Conservation (phyloP, 2,113 vertebrate genomes). For the Heteronetta atricapilla region DNA sequence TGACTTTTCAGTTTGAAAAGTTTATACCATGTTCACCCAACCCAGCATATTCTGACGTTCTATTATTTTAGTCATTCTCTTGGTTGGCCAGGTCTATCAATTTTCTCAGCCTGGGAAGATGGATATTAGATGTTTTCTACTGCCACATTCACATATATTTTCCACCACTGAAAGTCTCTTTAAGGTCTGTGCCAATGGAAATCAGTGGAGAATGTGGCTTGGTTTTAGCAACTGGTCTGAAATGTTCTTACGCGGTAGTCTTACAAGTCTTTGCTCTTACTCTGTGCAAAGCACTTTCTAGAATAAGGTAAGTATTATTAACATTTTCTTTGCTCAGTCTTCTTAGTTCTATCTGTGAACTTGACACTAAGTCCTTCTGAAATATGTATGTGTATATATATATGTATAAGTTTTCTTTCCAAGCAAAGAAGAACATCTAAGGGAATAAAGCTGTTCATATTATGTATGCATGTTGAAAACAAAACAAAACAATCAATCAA, state of each 20-base stretch:
- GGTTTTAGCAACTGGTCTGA: not conserved
- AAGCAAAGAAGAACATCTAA: not conserved
- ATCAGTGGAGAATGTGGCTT: not conserved
- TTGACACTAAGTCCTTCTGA: not conserved
- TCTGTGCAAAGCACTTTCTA: not conserved
- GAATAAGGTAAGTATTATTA: not conserved
- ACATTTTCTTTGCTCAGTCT: not conserved
- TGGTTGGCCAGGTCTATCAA: too few relatives aligned
- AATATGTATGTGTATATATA: not conserved
- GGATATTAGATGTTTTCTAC: not conserved
- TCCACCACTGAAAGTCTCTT: not conserved
- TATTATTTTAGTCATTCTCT: not conserved
- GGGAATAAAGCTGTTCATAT: not conserved
- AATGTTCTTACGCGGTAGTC: not conserved
- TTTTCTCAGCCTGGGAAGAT: not conserved
- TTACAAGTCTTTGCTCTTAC: not conserved
- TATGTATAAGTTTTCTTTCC: not conserved
- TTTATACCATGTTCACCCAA: not conserved
- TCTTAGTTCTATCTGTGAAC: not conserved
- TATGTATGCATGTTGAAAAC: not conserved
- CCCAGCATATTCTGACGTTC: not conserved
- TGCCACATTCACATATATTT: not conserved
- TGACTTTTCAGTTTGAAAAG: not conserved
- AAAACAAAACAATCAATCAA: too few relatives aligned
- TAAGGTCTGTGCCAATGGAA: not conserved